Percentiles rank a stretch among this genome's conserved stretches.
phyloP scores from a whole-genome alignment of 2,797 vertebrate genomes.

The Syngnathus rostellatus region DNA sequence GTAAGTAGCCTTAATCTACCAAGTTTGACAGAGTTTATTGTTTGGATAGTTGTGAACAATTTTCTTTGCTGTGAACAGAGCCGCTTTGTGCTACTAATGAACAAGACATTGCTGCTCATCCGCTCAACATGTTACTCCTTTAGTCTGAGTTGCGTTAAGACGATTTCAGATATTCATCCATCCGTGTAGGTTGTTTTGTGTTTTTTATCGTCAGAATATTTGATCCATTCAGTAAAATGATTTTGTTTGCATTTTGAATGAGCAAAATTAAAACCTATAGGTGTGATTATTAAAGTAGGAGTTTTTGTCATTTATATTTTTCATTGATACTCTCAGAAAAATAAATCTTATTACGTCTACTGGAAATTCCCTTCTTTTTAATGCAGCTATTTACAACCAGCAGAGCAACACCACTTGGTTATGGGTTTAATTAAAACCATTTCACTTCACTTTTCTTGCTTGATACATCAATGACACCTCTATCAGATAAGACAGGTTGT shows the following conservation, averaged over 20 bases:
- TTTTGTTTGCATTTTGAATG: not conserved
- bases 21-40: slow-evolving; percentile 9
- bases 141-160: not conserved
- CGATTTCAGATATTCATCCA: not conserved
- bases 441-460: not conserved
- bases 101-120: slow-evolving; percentile 11
- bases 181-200: not conserved
- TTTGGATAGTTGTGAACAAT: slow-evolving; percentile 7
- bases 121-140: slow-evolving; percentile 4
- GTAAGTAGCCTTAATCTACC: not conserved
- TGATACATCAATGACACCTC: not conserved
- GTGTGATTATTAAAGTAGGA: not conserved
- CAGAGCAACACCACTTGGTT: slow-evolving; percentile 33
- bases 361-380: slow-evolving; percentile 31
- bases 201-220: no score
- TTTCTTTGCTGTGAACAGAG: slow-evolving; percentile 21
- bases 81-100: slow-evolving; percentile 21
- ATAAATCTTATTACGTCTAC: slow-evolving; percentile 8
- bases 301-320: slow-evolving; percentile 10
- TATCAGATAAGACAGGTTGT: not conserved
- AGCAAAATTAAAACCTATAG: slow-evolving; percentile 7
- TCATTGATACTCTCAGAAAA: slow-evolving; percentile 3
- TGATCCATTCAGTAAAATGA: no score
- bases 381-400: slow-evolving; percentile 20
- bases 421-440: slow-evolving; percentile 18